Evolutionary conservation across 2,888 invertebrate genomes (phyloP).

Genomic region (Monoplex corrugatus): DNA sequence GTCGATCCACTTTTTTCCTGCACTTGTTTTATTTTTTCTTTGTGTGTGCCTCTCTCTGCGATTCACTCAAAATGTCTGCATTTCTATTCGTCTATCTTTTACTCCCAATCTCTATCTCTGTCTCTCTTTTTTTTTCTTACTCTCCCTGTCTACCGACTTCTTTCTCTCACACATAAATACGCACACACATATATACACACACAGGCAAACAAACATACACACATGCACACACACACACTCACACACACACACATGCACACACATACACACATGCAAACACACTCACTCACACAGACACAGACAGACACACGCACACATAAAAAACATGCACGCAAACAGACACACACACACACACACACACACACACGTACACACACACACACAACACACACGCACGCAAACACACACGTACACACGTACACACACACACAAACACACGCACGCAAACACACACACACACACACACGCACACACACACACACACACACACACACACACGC

Average conservation of each 20-base stretch:
- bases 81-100: background rate
- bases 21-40: background rate
- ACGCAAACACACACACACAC: background rate
- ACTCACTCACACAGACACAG: too few species aligned
- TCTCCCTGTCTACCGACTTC: background rate
- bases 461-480: background rate
- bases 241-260: background rate
- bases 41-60: background rate
- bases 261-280: too few species aligned
- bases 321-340: too few species aligned
- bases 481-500: too few species aligned
- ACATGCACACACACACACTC: background rate
- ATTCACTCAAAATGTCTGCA: background rate
- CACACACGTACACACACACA: too few species aligned
- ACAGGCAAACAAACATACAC: too few species aligned
- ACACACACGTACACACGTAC: too few species aligned
- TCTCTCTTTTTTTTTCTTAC: slow-evolving; percentile 9
- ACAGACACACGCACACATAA: too few species aligned
- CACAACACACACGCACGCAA: too few species aligned
- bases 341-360: too few species aligned
- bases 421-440: too few species aligned
- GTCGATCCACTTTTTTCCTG: background rate
- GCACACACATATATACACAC: too few species aligned
- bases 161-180: background rate
- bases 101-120: background rate